A percentile compares a stretch with the other conserved stretches of the same genome.
Evolutionary conservation across 2,113 vertebrate genomes (phyloP).

Genomic region (Xenopus borealis): DNA sequence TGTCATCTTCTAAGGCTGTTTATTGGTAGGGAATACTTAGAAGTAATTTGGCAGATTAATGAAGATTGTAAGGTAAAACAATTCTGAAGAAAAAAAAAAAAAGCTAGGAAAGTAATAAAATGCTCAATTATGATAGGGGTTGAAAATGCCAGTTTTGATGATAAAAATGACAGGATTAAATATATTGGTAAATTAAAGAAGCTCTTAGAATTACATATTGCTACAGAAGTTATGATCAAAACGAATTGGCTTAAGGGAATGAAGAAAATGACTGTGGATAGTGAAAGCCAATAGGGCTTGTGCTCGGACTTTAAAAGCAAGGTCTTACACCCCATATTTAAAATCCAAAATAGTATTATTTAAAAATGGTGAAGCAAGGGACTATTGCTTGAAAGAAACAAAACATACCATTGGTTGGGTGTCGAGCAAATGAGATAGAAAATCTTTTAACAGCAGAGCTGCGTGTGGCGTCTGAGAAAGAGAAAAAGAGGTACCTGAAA

Average conservation of each 20-base stretch:
- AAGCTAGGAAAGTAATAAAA: background rate
- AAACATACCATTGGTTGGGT: conserved; percentile 97
- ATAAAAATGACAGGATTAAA: background rate
- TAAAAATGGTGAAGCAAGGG: conserved; percentile 69
- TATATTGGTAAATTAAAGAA: background rate
- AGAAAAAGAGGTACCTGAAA: conserved; percentile 94
- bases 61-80: no score
- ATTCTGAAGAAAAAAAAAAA: no score
- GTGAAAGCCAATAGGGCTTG: conserved; percentile 52
- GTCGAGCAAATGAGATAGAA: conserved; percentile 97
- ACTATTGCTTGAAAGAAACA: conserved; percentile 80
- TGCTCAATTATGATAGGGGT: background rate
- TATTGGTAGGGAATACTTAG: no score
- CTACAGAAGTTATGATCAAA: background rate
- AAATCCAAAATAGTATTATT: conserved; percentile 63
- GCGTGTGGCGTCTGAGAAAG: conserved; percentile 91
- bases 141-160: background rate
- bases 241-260: conserved; percentile 32
- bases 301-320: conserved; percentile 55
- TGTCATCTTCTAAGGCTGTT: no score
- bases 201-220: background rate
- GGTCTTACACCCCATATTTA: conserved; percentile 60
- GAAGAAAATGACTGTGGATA: conserved; percentile 11
- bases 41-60: no score
- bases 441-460: conserved; percentile 95